Evolutionary conservation across 2,888 invertebrate genomes (phyloP).

Genomic region (Ochropacha duplaris): DNA sequence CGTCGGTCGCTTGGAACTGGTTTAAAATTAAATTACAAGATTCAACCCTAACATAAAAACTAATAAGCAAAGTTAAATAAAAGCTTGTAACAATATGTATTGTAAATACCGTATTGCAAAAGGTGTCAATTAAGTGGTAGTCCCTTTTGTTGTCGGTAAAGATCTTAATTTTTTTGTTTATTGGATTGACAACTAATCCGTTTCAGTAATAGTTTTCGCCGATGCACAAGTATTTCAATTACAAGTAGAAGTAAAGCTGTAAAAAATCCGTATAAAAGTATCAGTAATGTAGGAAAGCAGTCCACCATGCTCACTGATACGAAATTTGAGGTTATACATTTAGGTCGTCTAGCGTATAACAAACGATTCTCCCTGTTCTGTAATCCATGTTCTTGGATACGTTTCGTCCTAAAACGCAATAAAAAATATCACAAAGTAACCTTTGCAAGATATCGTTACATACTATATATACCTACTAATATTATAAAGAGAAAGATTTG

Average conservation of each 20-base stretch:
- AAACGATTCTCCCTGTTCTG: conserved; percentile 82
- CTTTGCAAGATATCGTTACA: too few species aligned
- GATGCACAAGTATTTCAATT: conserved; percentile 48
- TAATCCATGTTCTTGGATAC: conserved; percentile 78
- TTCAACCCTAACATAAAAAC: too few species aligned
- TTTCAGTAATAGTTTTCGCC: conserved; percentile 32
- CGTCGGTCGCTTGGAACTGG: too few species aligned
- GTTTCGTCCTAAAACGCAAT: conserved; percentile 55
- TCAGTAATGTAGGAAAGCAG: conserved; percentile 75
- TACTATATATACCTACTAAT: too few species aligned
- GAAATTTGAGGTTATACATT: conserved; percentile 83
- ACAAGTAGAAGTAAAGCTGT: conserved; percentile 46
- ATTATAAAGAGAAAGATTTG: too few species aligned
- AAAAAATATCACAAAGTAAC: too few species aligned
- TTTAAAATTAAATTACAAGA: too few species aligned
- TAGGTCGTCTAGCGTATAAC: conserved; percentile 85
- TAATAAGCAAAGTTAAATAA: too few species aligned
- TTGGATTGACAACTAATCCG: conserved; percentile 12
- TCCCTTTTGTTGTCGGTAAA: background rate
- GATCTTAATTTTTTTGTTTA: background rate
- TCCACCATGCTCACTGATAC: conserved; percentile 86
- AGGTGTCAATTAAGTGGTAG: too few species aligned
- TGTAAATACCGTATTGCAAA: too few species aligned
- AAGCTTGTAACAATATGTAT: too few species aligned
- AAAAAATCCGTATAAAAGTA: conserved; percentile 59